Percentiles rank a stretch among this genome's conserved stretches.
Conservation (phyloP, 1,140 invertebrate species). For the Conus betulinus region DNA sequence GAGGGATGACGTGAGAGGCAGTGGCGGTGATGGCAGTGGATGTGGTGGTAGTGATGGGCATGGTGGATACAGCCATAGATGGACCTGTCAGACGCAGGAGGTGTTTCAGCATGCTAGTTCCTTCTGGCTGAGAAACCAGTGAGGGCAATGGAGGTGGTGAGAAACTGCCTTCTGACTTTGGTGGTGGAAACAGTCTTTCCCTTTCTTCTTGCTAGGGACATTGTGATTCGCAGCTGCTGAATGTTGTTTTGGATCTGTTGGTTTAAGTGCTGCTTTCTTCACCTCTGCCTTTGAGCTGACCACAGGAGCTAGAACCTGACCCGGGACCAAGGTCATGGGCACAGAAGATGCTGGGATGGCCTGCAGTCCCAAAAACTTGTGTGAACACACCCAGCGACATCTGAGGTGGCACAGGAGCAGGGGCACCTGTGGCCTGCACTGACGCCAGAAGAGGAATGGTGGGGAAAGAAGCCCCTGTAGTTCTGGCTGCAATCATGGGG, state of each 20-base stretch:
- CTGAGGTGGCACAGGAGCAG: background rate
- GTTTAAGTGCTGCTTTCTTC: background rate
- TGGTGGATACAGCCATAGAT: background rate
- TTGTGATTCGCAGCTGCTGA: background rate
- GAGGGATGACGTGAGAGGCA: background rate
- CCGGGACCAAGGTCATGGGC: background rate
- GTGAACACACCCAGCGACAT: slow-evolving; percentile 1
- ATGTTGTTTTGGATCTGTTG: background rate
- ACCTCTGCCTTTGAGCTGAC: background rate
- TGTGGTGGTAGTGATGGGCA: background rate
- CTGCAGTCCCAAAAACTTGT: slow-evolving; percentile 5
- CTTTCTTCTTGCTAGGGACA: background rate
- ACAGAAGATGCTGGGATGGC: background rate
- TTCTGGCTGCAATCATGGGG: background rate
- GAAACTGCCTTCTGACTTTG: background rate
- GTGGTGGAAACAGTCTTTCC: background rate
- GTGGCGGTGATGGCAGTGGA: background rate
- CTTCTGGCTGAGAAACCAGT: slow-evolving; percentile 4
- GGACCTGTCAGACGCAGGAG: slow-evolving; percentile 29
- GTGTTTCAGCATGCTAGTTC: slow-evolving; percentile 32
- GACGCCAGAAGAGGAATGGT: background rate
- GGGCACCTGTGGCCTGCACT: background rate
- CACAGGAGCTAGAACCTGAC: background rate
- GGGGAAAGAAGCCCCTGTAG: background rate
- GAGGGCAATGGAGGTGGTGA: no score